phyloP scores from a whole-genome alignment of 2,888 invertebrate genomes.

The Caenorhabditis drosophilae region DNA sequence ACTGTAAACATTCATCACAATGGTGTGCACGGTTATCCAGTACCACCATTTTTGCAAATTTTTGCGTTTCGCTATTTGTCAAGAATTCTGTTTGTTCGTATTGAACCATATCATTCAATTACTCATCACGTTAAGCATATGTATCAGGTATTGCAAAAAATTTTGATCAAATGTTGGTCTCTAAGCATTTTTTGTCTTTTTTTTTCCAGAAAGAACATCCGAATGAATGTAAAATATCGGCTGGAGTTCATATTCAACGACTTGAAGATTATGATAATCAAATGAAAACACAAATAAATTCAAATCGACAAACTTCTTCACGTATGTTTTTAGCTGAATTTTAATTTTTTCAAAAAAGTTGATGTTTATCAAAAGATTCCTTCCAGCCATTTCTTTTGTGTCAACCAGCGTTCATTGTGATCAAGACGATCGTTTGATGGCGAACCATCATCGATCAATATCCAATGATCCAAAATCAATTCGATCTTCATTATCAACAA shows the following conservation, averaged over 20 bases:
- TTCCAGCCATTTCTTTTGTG: slow-evolving; percentile 22
- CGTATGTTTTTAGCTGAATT: no score
- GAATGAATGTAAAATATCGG: slow-evolving; percentile 27
- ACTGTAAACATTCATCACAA: slow-evolving; percentile 79
- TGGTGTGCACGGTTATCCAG: slow-evolving; percentile 63
- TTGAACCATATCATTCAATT: slow-evolving; percentile 65
- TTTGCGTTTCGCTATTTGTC: slow-evolving; percentile 64
- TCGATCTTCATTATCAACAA: slow-evolving; percentile 19
- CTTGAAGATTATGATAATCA: slow-evolving; percentile 16
- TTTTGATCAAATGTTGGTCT: not conserved
- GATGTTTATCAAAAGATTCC: not conserved
- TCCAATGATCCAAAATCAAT: slow-evolving; percentile 10
- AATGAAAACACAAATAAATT: not conserved
- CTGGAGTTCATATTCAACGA: slow-evolving; percentile 19
- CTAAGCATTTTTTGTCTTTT: not conserved
- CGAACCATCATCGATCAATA: not conserved
- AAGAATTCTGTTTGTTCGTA: slow-evolving; percentile 54
- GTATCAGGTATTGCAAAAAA: slow-evolving; percentile 45
- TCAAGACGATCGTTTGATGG: slow-evolving; percentile 22
- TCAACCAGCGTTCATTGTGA: slow-evolving; percentile 29
- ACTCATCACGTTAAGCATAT: slow-evolving; percentile 64
- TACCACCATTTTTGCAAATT: slow-evolving; percentile 60
- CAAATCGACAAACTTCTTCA: no score
- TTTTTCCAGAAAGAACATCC: slow-evolving; percentile 40
- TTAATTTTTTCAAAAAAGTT: no score